A percentile compares a stretch with the other conserved stretches of the same genome.
Evolutionary conservation across 2,113 vertebrate genomes (phyloP).

Genomic region (Carassius gibelio): DNA sequence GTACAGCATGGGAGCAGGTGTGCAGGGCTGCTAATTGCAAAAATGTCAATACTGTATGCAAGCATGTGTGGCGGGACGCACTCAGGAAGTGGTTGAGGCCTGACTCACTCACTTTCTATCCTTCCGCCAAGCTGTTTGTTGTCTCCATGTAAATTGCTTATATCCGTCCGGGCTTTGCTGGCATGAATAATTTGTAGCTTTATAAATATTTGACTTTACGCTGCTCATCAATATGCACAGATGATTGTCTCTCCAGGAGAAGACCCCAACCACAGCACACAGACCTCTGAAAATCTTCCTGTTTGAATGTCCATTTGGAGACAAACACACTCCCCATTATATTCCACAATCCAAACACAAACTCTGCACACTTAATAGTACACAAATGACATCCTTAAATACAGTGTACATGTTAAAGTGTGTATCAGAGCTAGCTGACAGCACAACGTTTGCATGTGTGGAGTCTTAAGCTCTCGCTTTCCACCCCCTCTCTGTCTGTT

Average conservation of each 20-base stretch:
- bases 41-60: constrained; percentile 68
- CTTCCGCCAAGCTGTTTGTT: constrained; percentile 70
- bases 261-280: constrained; percentile 29
- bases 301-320: background rate
- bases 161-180: constrained; percentile 74
- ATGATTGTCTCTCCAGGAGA: constrained; percentile 57
- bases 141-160: constrained; percentile 78
- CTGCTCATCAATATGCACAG: constrained; percentile 75
- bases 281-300: constrained; percentile 32
- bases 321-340: constrained; percentile 7
- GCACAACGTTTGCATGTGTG: background rate
- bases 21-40: constrained; percentile 76
- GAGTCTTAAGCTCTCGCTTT: background rate
- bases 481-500: constrained; percentile 19
- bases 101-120: constrained; percentile 5
- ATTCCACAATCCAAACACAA: background rate
- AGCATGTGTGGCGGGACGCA: constrained; percentile 31
- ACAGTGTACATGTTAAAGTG: background rate
- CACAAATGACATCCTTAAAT: background rate
- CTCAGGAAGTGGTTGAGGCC: constrained; percentile 24
- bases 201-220: constrained; percentile 81
- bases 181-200: constrained; percentile 80
- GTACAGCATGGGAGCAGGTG: constrained; percentile 74
- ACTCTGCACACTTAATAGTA: background rate
- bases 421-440: background rate